phyloP scores from a whole-genome alignment of 2,113 vertebrate species.

The Donacobius atricapilla region DNA sequence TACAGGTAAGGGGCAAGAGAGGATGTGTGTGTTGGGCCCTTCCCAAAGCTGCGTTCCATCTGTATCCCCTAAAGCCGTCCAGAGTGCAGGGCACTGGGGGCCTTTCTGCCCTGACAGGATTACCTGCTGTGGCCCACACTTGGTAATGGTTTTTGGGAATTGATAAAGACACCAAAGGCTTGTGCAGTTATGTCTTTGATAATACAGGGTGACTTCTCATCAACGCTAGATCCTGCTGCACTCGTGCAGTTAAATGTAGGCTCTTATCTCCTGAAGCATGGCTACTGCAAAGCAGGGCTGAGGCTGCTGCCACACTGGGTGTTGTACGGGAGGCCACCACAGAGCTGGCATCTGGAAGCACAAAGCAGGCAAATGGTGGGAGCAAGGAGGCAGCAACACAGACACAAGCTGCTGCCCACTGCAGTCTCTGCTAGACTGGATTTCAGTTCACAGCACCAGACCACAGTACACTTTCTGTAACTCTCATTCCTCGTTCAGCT shows the following conservation, averaged over 20 bases:
- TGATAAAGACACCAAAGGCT: neutral
- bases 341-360: neutral
- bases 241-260: neutral
- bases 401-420: neutral
- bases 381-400: neutral
- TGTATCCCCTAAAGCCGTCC: neutral
- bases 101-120: neutral
- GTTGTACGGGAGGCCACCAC: neutral
- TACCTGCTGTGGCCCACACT: neutral
- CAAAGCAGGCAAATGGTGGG: neutral
- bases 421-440: neutral
- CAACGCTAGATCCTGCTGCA: neutral
- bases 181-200: neutral
- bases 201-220: neutral
- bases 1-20: conserved; percentile 81
- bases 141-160: neutral
- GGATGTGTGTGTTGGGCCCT: neutral
- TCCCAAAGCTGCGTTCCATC: neutral
- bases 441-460: neutral
- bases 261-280: neutral
- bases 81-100: neutral
- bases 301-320: neutral
- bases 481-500: neutral
- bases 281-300: neutral
- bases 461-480: neutral